A percentile compares a stretch with the other conserved stretches of the same genome.
phyloP scores from a whole-genome alignment of 2,113 vertebrate species.

The Recurvirostra avosetta region DNA sequence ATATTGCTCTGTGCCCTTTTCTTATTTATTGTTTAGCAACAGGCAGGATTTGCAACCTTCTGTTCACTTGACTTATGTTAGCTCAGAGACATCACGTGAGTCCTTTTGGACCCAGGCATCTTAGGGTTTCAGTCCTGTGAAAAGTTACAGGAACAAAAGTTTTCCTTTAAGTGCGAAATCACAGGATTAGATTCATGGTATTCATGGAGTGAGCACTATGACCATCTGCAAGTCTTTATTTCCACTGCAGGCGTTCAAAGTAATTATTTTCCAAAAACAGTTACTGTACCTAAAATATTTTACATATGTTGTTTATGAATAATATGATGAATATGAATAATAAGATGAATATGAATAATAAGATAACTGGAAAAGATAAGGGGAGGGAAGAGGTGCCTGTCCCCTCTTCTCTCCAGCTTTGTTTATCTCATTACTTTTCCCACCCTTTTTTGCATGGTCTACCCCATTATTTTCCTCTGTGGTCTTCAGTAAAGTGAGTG shows the following conservation, averaged over 20 bases:
- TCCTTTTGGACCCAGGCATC: background rate
- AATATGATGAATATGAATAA: background rate
- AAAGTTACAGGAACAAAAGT: background rate
- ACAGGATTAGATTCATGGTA: background rate
- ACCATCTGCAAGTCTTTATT: background rate
- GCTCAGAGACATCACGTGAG: background rate
- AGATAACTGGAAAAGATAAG: background rate
- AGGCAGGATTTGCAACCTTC: background rate
- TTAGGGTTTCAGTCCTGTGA: background rate
- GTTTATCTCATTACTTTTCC: background rate
- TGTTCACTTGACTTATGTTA: background rate
- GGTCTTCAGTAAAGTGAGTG: background rate
- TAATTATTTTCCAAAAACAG: background rate
- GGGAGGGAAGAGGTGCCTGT: background rate
- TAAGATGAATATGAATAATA: background rate
- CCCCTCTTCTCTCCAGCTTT: background rate
- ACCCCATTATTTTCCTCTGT: background rate
- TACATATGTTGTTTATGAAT: background rate
- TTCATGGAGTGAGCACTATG: background rate
- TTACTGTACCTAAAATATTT: background rate
- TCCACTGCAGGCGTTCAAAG: background rate
- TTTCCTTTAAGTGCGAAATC: background rate
- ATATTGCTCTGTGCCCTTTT: background rate
- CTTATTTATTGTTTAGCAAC: background rate
- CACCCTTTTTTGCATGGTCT: background rate